phyloP scores from a whole-genome alignment of 2,113 vertebrate genomes.

The Dryoscopus gambensis region DNA sequence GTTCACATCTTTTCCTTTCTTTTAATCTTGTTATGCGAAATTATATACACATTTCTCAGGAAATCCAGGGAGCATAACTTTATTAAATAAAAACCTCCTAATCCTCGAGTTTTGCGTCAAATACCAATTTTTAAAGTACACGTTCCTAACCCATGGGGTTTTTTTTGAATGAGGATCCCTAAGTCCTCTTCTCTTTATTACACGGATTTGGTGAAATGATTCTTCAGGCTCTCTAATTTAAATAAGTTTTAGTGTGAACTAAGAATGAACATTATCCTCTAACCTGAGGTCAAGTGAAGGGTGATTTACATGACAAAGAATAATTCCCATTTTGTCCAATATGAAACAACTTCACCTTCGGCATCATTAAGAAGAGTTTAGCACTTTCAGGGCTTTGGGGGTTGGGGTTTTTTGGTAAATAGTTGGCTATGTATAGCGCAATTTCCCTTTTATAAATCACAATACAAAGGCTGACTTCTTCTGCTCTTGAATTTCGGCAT shows the following conservation, averaged over 20 bases:
- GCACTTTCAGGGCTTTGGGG: slow-evolving; percentile 30
- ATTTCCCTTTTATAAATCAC: slow-evolving; percentile 31
- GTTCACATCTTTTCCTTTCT: slow-evolving; percentile 28
- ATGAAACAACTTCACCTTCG: slow-evolving; percentile 65
- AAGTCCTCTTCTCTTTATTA: slow-evolving; percentile 22
- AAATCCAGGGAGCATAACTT: slow-evolving; percentile 13
- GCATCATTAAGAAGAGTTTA: slow-evolving; percentile 65
- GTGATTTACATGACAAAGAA: slow-evolving; percentile 62
- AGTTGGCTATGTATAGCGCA: neutral
- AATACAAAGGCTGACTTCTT: slow-evolving; percentile 44
- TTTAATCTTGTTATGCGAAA: slow-evolving; percentile 44
- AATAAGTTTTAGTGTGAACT: slow-evolving; percentile 51
- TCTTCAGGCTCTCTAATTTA: slow-evolving; percentile 33
- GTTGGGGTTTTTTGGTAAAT: neutral
- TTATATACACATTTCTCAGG: slow-evolving; percentile 9
- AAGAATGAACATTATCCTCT: slow-evolving; percentile 52
- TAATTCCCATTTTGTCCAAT: slow-evolving; percentile 56
- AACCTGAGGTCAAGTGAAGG: slow-evolving; percentile 58
- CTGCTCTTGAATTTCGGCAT: slow-evolving; percentile 27
- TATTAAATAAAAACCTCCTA: slow-evolving; percentile 1
- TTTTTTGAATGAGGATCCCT: neutral
- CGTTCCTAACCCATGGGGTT: neutral
- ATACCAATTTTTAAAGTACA: neutral
- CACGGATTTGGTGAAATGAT: slow-evolving; percentile 39
- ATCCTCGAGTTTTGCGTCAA: neutral